Conservation (phyloP, 2,113 vertebrate genomes). For the Crypturellus undulatus region DNA sequence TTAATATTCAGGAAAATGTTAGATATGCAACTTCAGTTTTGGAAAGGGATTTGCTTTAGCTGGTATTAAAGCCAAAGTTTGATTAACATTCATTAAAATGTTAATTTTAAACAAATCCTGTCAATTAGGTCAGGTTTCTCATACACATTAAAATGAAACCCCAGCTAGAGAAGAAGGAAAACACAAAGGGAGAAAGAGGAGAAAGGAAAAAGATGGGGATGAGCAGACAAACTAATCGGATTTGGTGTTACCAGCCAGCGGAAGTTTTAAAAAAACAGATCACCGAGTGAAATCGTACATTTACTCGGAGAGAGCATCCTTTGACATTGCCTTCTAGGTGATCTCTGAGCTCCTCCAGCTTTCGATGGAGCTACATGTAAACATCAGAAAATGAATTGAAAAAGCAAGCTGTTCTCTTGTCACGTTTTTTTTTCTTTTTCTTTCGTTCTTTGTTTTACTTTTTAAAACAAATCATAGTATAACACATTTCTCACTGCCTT, state of each 20-base stretch:
- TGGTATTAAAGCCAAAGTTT: constrained; percentile 42
- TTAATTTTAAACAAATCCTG: constrained; percentile 25
- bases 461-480: constrained; percentile 60
- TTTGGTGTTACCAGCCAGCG: constrained; percentile 74
- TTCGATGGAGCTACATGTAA: constrained; percentile 83
- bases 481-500: constrained; percentile 79
- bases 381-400: constrained; percentile 84
- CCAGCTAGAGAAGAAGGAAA: constrained; percentile 70
- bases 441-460: constrained; percentile 17
- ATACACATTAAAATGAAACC: constrained; percentile 71
- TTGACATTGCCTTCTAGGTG: constrained; percentile 82
- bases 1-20: not conserved
- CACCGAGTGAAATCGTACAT: constrained; percentile 80
- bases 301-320: constrained; percentile 82
- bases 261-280: constrained; percentile 70
- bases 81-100: constrained; percentile 27
- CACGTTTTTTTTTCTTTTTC: constrained; percentile 18
- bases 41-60: constrained; percentile 29
- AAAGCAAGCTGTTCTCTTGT: constrained; percentile 77
- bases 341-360: constrained; percentile 84
- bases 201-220: constrained; percentile 72
- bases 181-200: constrained; percentile 42
- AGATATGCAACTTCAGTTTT: constrained; percentile 25
- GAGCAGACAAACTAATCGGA: constrained; percentile 77
- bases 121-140: constrained; percentile 51